Evolutionary conservation across 2,888 invertebrate species (phyloP).

Genomic region (Phortica magna): DNA sequence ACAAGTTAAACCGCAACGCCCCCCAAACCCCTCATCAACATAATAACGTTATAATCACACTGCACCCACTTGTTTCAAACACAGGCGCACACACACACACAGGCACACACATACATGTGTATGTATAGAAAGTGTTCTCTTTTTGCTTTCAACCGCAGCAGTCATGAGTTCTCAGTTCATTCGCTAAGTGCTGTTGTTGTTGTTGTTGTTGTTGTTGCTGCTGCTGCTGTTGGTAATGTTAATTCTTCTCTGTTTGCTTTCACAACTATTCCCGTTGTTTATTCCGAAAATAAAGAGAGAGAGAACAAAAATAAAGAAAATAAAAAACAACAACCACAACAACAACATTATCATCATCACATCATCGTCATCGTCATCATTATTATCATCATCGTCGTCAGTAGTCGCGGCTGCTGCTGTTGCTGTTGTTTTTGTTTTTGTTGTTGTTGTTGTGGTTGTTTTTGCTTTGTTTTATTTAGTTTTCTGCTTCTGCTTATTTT

Average conservation of each 20-base stretch:
- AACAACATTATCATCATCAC: not conserved
- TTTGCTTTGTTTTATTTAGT: slow-evolving; percentile 53
- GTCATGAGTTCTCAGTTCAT: not conserved
- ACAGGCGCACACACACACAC: slow-evolving; percentile 43
- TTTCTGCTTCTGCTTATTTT: slow-evolving; percentile 43
- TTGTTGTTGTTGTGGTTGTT: slow-evolving; percentile 34
- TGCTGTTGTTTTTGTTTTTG: not conserved
- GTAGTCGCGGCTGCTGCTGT: slow-evolving; percentile 22
- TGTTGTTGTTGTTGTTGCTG: slow-evolving; percentile 29
- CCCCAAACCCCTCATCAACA: not conserved
- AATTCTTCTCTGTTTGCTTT: slow-evolving; percentile 48
- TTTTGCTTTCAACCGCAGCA: not conserved
- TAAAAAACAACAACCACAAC: not conserved
- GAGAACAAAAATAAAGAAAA: slow-evolving; percentile 16
- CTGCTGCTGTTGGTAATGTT: slow-evolving; percentile 30
- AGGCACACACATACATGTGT: slow-evolving; percentile 15
- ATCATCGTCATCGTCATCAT: not conserved
- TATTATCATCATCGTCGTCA: not conserved
- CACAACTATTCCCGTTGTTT: slow-evolving; percentile 62
- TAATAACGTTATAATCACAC: not conserved
- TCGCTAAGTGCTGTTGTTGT: slow-evolving; percentile 29
- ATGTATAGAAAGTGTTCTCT: slow-evolving; percentile 39
- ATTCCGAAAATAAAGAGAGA: slow-evolving; percentile 20
- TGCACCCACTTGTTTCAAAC: slow-evolving; percentile 12
- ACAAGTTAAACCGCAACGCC: too few species aligned